These are phyloP conservation scores for human (Homo sapiens) DNA, from an alignment of 2,113 vertebrate species.

Conservation along the genomic window GRCh38 chr12:119297001-119297500, in stretches of 20 bases:
- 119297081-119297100: not conserved
- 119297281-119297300: not conserved
- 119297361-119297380: constrained; percentile 19
- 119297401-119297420: constrained; percentile 47
- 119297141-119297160: not conserved
- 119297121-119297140: not conserved
- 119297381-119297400: constrained; percentile 51
- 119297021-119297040: not conserved
- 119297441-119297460: constrained; percentile 24
- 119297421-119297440: constrained; percentile 50
- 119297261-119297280: not conserved
- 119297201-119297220: not conserved
- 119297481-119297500: not conserved
- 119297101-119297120: not conserved
- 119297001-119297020: not conserved
- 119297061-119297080: not conserved
- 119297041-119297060: not conserved
- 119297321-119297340: constrained; percentile 52
- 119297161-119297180: not conserved
- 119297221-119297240: constrained; percentile 11
- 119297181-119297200: not conserved
- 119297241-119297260: constrained; percentile 22
- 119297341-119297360: not conserved
- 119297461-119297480: not conserved
- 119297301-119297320: constrained; percentile 58